These are phyloP conservation scores for Rhaphigaster nebulosa DNA, from an alignment of 2,888 invertebrate species.

Conservation along the genomic window DNA sequence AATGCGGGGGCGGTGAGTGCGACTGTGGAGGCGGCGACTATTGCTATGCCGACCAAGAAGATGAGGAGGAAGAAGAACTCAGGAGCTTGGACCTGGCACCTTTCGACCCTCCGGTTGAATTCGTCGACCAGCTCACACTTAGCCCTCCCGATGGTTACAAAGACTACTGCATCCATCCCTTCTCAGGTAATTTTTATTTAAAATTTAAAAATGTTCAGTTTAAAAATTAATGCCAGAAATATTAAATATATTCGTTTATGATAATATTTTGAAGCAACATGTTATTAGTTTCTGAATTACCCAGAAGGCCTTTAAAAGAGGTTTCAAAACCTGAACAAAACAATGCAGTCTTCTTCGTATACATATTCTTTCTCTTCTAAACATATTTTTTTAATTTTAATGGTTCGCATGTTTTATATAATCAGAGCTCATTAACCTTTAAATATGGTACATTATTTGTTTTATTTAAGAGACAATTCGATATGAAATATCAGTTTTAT, in stretches of 20 bases:
- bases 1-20: constrained; percentile 86
- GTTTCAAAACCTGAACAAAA: constrained; percentile 42
- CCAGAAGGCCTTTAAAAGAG: background rate
- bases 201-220: background rate
- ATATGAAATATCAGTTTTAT: background rate
- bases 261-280: background rate
- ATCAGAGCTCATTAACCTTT: background rate
- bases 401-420: background rate
- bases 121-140: constrained; percentile 85
- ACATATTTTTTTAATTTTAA: background rate
- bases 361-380: background rate
- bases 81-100: constrained; percentile 65
- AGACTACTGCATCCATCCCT: constrained; percentile 74
- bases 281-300: background rate
- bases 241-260: background rate
- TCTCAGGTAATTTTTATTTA: constrained; percentile 41
- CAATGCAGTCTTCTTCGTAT: background rate
- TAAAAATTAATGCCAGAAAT: background rate
- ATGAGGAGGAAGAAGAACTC: constrained; percentile 66
- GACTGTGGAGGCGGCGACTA: constrained; percentile 77
- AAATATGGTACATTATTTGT: background rate
- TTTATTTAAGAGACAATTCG: background rate
- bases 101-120: constrained; percentile 80
- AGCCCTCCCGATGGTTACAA: constrained; percentile 94
- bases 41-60: constrained; percentile 73